Evolutionary conservation across 2,888 invertebrate species (phyloP), one percentile per base, ranked within the genome.

Genomic region (Asteroscopus sphinx): DNA sequence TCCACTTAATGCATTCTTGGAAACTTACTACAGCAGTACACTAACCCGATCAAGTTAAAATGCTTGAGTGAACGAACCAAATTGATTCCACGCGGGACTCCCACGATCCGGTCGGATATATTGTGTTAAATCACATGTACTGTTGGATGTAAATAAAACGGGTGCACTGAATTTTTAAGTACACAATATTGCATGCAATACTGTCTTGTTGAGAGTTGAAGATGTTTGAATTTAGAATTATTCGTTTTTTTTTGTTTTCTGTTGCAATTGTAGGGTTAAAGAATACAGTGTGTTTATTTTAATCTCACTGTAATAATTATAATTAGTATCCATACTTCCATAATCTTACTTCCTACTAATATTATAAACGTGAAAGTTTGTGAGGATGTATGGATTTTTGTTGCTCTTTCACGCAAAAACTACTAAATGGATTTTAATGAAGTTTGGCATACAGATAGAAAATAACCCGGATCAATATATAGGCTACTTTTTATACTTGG

Each of bases 91-190:
- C 63, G 44, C 57, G 77, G 73, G 76, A 77, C 61, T 60, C 51
- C 46, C 49, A 48, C 68, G 52, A 77, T 65, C 65, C 59, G 52
- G 76, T 40, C 58, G 64, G 59, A 67, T 77, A 70, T 77, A 76
- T 76, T 76, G 76, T 76, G 77, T 75, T 77, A 77, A 76, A 76
- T 73, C 69, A 76, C 68, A 73, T 71, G 48, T 55, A 57, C 60
- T 25, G 48, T 41, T 32, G 39, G 59, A 68, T 54, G 61, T 68
- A 76, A 73, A 73, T 68, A 73, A 70, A 65, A 59, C 40, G 33
- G 41, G 39, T 36, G 39, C 9, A 42, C 47, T 49, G 28, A 45
- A 68, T 64, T 68, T 68, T 68, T 57, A 68, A 67, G 53, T 57
- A 63, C 58, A 59, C 56, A 52, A 48, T 64, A 56, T 52, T 35